Base-by-base conservation (phyloP, 2,888 invertebrate species). In the Patella caerulea region DNA sequence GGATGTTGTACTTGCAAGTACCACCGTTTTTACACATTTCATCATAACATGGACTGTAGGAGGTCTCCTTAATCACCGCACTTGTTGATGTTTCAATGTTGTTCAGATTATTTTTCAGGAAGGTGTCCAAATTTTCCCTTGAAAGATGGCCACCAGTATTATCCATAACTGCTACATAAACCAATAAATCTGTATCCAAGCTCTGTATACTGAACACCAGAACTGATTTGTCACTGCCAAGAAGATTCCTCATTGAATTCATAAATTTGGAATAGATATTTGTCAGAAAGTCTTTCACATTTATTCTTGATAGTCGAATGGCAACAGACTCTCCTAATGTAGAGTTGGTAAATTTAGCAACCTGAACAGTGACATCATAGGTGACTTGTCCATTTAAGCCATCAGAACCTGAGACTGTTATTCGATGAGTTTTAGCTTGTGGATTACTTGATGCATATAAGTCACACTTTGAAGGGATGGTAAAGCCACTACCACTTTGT, bases 341-440 rank as follows among this genome's bases (percentile, higher is more conserved):
- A 17, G 92, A 92, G 89, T 97, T 97, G 84, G 95, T 95, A 89
- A 97, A 96, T 3, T 94, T 93, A 74, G 95, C 93, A 88, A 97
- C 96, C 89, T 96, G 95, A 0, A 98, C 94, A 7, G 95, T 95
- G 3, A 97, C 95, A 11, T 95, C 95, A 1, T 97, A 98, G n/a
- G 94, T 93, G 0, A 98, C 98, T 12, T 79, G 34, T 0, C 74
- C 71, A 19, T 84, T 80, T 14, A 94, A 94, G 0, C 98, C 98
- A 92, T 98, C 98, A 90, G 96, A 97, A 1, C 97, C 97, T 12
- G 95, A 94, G 0, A 98, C 94, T 54, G 95, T 95, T 86, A 98
- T 93, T 0, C 95, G 86, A 82, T 92, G 92, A 24, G 88, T 69
- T 4, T 76, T 45, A 12, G 71, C 52, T 12, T 65, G 71, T 19